These are phyloP conservation scores for Drosophila pectinifera DNA, from an alignment of 1,140 invertebrate species.

Conservation along the genomic window DNA sequence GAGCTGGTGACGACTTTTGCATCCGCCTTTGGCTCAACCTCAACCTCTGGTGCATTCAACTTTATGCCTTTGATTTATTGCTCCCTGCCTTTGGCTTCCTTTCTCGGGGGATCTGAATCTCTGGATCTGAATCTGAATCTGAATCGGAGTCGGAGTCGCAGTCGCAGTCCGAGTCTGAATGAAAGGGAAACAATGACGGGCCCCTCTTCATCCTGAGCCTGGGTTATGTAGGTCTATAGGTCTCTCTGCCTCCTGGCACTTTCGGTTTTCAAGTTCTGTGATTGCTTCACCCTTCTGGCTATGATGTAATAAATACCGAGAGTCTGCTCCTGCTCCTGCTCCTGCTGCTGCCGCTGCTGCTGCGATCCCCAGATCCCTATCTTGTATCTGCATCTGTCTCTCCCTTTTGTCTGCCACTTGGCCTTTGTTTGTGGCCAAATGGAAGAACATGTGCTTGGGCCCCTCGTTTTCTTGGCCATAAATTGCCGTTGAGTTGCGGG, in stretches of 20 bases:
- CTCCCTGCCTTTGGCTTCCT: slow-evolving; percentile 49
- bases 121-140: slow-evolving; percentile 24
- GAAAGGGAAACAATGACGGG: slow-evolving; percentile 75
- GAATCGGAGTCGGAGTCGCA: slow-evolving; percentile 8
- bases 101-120: slow-evolving; percentile 40
- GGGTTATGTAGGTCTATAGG: slow-evolving; percentile 81
- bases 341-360: slow-evolving; percentile 9
- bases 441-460: slow-evolving; percentile 73
- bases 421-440: slow-evolving; percentile 12
- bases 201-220: slow-evolving; percentile 32
- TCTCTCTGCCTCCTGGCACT: slow-evolving; percentile 67
- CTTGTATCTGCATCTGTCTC: slow-evolving; percentile 38
- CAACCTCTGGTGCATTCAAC: slow-evolving; percentile 74
- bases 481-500: slow-evolving; percentile 56
- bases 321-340: slow-evolving; percentile 9
- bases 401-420: slow-evolving; percentile 25
- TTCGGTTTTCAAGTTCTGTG: slow-evolving; percentile 78
- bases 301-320: slow-evolving; percentile 77
- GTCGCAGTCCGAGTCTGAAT: slow-evolving; percentile 56
- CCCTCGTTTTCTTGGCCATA: slow-evolving; percentile 47
- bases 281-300: slow-evolving; percentile 55
- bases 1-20: slow-evolving; percentile 75
- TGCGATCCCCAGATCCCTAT: slow-evolving; percentile 49
- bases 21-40: slow-evolving; percentile 57
- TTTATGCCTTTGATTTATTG: slow-evolving; percentile 82